Conservation (phyloP, 1,140 invertebrate genomes). For the Sycobia sp. region DNA sequence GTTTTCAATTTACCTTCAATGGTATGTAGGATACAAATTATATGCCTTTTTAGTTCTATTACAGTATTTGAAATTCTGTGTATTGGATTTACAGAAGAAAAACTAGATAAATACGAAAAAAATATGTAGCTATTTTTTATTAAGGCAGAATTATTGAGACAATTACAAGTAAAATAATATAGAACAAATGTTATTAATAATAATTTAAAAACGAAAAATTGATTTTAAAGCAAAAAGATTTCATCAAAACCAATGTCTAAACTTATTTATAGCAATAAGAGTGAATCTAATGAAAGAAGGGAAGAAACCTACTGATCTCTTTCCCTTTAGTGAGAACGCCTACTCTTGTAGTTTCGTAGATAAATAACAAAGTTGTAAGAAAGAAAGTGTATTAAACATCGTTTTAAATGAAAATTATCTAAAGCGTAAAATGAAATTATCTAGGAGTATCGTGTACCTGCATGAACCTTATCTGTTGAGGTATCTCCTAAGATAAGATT, state of each 20-base stretch:
- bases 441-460: neutral
- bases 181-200: neutral
- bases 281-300: conserved; percentile 10
- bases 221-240: conserved; percentile 10
- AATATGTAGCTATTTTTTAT: too few species aligned
- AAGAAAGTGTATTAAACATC: neutral
- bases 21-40: too few species aligned
- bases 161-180: too few species aligned
- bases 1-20: too few species aligned
- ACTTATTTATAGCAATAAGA: conserved; percentile 1
- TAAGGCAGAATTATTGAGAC: too few species aligned
- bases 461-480: neutral
- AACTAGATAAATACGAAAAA: too few species aligned
- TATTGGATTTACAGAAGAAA: too few species aligned
- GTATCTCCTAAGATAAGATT: neutral
- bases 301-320: conserved; percentile 17
- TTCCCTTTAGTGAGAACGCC: conserved; percentile 34
- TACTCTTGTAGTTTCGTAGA: conserved; percentile 43
- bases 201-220: neutral
- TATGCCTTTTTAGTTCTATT: too few species aligned
- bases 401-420: conserved; percentile 11
- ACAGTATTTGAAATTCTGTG: too few species aligned
- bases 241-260: too few species aligned
- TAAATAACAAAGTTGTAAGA: neutral
- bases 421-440: conserved; percentile 3